phyloP scores from a whole-genome alignment of 2,888 invertebrate species.

The Drosophila eohydei region DNA sequence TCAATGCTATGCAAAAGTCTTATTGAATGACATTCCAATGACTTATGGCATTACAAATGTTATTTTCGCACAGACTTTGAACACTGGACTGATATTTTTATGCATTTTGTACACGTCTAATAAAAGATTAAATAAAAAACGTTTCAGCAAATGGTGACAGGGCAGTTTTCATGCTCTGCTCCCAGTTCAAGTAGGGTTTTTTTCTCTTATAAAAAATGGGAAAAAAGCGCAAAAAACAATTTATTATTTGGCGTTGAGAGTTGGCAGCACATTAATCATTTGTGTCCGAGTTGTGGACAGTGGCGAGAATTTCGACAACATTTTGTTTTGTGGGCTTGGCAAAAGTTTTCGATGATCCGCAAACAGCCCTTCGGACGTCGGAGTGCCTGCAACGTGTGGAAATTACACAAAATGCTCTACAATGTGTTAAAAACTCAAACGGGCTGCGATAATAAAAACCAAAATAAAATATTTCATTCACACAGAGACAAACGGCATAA shows the following conservation, averaged over 20 bases:
- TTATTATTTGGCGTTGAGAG: conserved; percentile 70
- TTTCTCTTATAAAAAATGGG: conserved; percentile 28
- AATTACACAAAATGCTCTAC: conserved; percentile 72
- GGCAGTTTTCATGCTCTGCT: conserved; percentile 41
- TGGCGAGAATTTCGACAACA: conserved; percentile 60
- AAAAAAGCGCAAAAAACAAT: conserved; percentile 53
- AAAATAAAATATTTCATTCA: conserved; percentile 79
- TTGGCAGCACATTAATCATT: conserved; percentile 73
- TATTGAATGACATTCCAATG: background rate
- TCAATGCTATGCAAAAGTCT: background rate
- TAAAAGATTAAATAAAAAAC: conserved; percentile 62
- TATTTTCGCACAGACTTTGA: conserved; percentile 4
- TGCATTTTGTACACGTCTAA: conserved; percentile 66
- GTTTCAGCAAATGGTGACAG: conserved; percentile 71
- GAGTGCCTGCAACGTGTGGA: conserved; percentile 73
- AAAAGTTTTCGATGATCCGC: conserved; percentile 58
- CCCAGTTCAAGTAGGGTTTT: conserved; percentile 21
- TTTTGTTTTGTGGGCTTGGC: conserved; percentile 51
- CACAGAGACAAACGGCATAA: conserved; percentile 74
- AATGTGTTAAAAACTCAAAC: conserved; percentile 70
- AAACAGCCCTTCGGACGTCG: conserved; percentile 40
- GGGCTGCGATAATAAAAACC: conserved; percentile 45
- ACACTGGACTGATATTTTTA: conserved; percentile 27
- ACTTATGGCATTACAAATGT: conserved; percentile 5
- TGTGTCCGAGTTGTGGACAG: conserved; percentile 74